Evolutionary conservation across 64 coral and sea anemone genomes (phyloP).

Genomic region (Actinia equina): DNA sequence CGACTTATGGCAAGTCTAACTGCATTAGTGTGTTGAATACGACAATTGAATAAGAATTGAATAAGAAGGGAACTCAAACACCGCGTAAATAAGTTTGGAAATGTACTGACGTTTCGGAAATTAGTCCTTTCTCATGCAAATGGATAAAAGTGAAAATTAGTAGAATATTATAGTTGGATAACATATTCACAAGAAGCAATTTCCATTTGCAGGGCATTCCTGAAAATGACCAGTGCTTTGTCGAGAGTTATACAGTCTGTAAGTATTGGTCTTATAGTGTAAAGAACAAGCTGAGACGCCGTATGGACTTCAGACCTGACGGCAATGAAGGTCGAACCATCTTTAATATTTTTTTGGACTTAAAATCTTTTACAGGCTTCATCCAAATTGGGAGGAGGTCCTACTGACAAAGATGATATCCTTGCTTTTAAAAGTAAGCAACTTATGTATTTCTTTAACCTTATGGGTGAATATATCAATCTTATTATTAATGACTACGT

Average conservation of each 20-base stretch:
- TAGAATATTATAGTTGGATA: not conserved
- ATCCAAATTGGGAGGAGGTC: not conserved
- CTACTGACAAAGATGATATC: not conserved
- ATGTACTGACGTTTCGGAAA: no score
- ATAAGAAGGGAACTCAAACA: no score
- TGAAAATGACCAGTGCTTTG: slow-evolving; percentile 6
- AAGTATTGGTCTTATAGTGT: not conserved
- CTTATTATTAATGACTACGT: no score
- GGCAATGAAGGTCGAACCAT: no score
- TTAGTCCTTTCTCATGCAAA: no score
- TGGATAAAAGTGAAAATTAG: no score
- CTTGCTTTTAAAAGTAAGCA: slow-evolving; percentile 4
- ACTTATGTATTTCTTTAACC: not conserved
- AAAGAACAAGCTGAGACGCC: not conserved
- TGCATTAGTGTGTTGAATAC: no score
- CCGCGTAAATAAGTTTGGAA: no score
- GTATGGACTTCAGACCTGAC: not conserved
- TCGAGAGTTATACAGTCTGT: slow-evolving; percentile 5
- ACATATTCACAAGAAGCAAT: not conserved
- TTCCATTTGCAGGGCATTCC: not conserved
- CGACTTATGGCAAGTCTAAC: no score
- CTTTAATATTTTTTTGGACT: not conserved
- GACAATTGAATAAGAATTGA: no score
- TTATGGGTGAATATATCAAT: no score
- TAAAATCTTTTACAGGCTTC: not conserved